Evolutionary conservation across 2,888 invertebrate species (phyloP), one percentile per base, ranked within the genome.

Genomic region (Drosophila quinaria): DNA sequence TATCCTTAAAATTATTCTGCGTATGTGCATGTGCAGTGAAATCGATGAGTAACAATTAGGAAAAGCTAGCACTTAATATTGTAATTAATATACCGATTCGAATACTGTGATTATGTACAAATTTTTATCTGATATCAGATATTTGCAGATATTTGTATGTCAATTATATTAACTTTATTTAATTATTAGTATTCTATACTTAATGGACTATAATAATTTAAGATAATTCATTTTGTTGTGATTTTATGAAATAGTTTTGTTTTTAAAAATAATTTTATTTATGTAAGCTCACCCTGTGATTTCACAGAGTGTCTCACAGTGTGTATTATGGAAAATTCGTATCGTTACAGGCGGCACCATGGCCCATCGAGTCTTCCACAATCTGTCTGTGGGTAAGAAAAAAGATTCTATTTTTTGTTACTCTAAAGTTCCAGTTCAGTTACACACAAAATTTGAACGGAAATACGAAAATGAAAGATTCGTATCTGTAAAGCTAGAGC

Each of bases 381-480:
- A 49, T 50, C 82, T 69, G 79, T 69, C 74, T 77, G 59, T 51
- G 69, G 51, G 55, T 50, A 35, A 63, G 22, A 47, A 44, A 35
- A 49, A 56, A 56, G 47, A 54, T 65, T 46, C 15, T 42, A 31
- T 69, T 70, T 67, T 62, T 51, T 49, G 55, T 8, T 70, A 59
- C 69, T 78, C 69, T 52, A 74, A 72, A 82, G 71, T 84, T 82
- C 60, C 76, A 76, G 80, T 78, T 84, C 75, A 87, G 81, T 84
- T 80, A 72, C 84, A 81, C 75, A 80, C 75, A 71, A 75, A 82
- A 82, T 85, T 84, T 78, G 74, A 85, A 74, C 85, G 85, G 85
- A 86, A 86, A 87, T 85, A 81, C 77, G 86, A 86, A 86, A 86
- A 86, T 86, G 85, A 83, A 86, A 86, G 85, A 86, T 86, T 87